These are phyloP conservation scores for Stigmatopora nigra DNA, from an alignment of 2,113 vertebrate species.

Conservation along the genomic window DNA sequence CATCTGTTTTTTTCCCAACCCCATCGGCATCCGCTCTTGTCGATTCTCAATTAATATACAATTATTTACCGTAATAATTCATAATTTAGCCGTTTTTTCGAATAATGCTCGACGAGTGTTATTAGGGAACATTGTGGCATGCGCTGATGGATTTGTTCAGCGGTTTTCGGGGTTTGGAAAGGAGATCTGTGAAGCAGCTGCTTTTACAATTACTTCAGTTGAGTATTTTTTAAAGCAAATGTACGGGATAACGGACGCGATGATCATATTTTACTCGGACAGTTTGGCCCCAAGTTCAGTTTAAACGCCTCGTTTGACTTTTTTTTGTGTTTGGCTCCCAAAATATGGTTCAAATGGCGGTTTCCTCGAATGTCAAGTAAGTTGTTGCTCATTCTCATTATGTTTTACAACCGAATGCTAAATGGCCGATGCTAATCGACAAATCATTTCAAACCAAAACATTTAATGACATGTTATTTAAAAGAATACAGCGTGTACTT, in stretches of 20 bases:
- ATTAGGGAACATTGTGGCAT: slow-evolving; percentile 12
- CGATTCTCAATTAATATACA: too few relatives aligned
- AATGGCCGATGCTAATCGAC: neutral
- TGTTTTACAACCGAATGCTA: neutral
- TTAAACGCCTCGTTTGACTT: neutral
- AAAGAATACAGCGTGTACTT: neutral
- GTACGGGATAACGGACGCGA: neutral
- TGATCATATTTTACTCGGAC: slow-evolving; percentile 1
- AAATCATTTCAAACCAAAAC: neutral
- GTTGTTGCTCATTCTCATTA: neutral
- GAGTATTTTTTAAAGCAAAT: slow-evolving; percentile 11
- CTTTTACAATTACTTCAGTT: slow-evolving; percentile 4
- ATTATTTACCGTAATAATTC: too few relatives aligned
- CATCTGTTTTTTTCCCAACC: too few relatives aligned
- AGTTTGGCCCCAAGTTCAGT: neutral
- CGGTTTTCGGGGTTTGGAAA: slow-evolving; percentile 11
- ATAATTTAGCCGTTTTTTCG: neutral
- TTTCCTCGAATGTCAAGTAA: neutral
- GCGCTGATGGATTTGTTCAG: slow-evolving; percentile 10
- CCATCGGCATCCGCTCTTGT: too few relatives aligned
- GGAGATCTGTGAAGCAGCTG: slow-evolving; percentile 5
- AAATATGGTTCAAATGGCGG: neutral
- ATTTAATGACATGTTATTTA: neutral
- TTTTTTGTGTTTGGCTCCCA: slow-evolving; percentile 1
- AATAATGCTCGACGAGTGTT: slow-evolving; percentile 6